Evolutionary conservation across 1,140 invertebrate genomes (phyloP).

Genomic region (Lucilia cuprina): DNA sequence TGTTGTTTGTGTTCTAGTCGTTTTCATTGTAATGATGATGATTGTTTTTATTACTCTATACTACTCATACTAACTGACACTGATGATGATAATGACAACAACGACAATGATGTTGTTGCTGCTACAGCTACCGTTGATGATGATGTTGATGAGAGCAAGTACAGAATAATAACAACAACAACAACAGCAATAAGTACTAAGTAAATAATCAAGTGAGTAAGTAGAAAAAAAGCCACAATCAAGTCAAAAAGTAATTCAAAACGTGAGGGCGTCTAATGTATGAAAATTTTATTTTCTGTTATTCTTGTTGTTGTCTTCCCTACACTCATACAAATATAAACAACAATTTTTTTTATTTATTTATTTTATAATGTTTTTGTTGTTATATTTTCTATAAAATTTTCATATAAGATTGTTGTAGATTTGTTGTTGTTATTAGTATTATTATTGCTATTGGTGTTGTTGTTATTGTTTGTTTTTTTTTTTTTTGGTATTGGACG

Average conservation of each 20-base stretch:
- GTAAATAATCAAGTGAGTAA: not conserved
- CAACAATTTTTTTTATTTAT: not conserved
- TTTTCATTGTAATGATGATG: not conserved
- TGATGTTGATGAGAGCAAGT: not conserved
- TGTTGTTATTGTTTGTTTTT: not conserved
- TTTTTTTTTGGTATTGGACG: not conserved
- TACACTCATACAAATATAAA: too few relatives aligned
- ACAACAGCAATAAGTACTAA: not conserved
- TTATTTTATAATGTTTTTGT: not conserved
- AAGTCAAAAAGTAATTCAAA: not conserved
- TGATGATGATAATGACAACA: not conserved
- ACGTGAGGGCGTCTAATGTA: conserved; percentile 32
- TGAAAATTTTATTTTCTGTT: not conserved
- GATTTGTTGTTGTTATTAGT: not conserved
- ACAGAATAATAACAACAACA: not conserved
- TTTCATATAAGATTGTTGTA: not conserved
- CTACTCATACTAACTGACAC: not conserved
- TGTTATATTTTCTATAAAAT: conserved; percentile 1
- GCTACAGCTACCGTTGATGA: not conserved
- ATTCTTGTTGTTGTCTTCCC: not conserved
- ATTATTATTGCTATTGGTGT: too few relatives aligned
- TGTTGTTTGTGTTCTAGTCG: not conserved
- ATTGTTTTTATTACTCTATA: not conserved
- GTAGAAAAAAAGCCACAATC: not conserved
- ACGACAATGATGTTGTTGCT: not conserved